Percentiles rank a stretch among this genome's conserved stretches.
These are phyloP conservation scores for Heliconius congener DNA, from an alignment of 1,140 invertebrate genomes.

Conservation along the genomic window DNA sequence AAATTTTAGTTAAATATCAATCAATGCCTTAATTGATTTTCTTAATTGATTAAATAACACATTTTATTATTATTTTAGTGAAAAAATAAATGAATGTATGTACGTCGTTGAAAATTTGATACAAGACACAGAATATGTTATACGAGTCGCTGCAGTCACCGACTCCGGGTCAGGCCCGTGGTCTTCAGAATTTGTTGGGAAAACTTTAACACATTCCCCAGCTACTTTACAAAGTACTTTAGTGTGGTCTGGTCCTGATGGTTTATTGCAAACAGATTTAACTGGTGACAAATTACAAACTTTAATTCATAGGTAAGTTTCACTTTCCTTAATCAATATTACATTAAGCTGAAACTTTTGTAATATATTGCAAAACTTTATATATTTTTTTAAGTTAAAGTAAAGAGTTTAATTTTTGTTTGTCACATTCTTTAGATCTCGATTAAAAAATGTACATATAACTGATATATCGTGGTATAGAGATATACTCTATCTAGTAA, in stretches of 20 bases:
- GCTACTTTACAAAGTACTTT: conserved; percentile 82
- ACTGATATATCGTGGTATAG: conserved; percentile 87
- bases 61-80: not conserved
- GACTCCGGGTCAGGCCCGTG: conserved; percentile 88
- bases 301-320: conserved; percentile 82
- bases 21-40: not conserved
- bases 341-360: not conserved
- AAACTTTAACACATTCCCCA: conserved; percentile 82
- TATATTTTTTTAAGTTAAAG: not conserved
- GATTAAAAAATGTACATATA: conserved; percentile 79
- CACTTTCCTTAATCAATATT: not conserved
- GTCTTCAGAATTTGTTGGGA: conserved; percentile 88
- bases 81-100: conserved; percentile 84
- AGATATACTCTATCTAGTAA: conserved; percentile 87
- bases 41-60: not conserved
- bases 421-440: conserved; percentile 9
- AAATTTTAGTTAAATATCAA: not conserved
- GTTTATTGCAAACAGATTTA: conserved; percentile 87
- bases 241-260: conserved; percentile 87
- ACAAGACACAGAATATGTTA: conserved; percentile 88
- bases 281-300: conserved; percentile 86
- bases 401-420: not conserved
- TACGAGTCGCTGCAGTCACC: conserved; percentile 90
- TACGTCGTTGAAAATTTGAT: conserved; percentile 86
- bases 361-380: too few species aligned